phyloP scores from a whole-genome alignment of 2,113 vertebrate genomes.

The Alces alces region DNA sequence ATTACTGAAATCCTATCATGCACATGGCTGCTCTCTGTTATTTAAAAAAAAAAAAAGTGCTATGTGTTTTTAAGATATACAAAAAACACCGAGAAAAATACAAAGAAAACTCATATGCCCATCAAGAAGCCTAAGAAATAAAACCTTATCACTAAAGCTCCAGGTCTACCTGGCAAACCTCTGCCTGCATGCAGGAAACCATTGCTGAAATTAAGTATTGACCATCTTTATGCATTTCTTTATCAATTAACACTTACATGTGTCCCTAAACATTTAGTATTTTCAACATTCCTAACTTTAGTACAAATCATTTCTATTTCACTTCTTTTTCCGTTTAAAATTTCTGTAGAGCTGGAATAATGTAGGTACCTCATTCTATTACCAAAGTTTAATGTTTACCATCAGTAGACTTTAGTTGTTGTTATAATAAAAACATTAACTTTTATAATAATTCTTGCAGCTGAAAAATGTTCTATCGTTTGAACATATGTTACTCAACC shows the following conservation, averaged over 20 bases:
- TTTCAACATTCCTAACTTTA: neutral
- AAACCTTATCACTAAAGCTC: neutral
- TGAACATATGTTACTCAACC: neutral
- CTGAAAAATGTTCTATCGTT: neutral
- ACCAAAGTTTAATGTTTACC: neutral
- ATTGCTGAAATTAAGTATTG: neutral
- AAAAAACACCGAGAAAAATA: neutral
- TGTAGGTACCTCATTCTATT: neutral
- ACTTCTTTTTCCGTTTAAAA: neutral
- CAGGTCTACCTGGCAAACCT: no score
- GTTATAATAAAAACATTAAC: neutral
- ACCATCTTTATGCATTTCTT: neutral
- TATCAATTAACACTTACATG: neutral
- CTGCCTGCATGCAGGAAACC: neutral
- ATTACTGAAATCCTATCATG: neutral
- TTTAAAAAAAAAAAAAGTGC: neutral
- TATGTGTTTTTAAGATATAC: neutral
- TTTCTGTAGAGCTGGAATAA: neutral
- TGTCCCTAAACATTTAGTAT: neutral
- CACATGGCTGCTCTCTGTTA: neutral
- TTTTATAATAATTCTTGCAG: neutral
- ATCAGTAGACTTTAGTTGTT: neutral
- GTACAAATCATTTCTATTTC: neutral
- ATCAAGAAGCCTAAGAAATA: neutral
- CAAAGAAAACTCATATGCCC: neutral